Percentiles rank a stretch among this genome's conserved stretches.
Evolutionary conservation across 53 echinoderm and acorn worm genomes (phyloP).

Genomic region (Patiria pectinifera): DNA sequence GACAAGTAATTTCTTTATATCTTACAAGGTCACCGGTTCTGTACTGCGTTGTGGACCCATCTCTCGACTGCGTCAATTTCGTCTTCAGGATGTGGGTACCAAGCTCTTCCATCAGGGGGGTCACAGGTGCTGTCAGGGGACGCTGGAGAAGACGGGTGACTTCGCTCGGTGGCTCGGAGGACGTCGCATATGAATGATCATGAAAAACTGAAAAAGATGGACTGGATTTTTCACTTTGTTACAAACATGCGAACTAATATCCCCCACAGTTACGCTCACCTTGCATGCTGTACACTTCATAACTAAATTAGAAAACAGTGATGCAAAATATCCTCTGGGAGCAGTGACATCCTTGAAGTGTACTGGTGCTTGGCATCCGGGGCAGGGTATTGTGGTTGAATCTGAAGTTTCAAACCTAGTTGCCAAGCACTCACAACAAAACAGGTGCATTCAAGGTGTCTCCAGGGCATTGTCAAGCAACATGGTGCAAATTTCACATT

Average conservation of each 20-base stretch:
- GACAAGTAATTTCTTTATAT: not conserved
- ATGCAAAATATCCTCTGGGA: not conserved
- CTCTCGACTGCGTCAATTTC: slow-evolving; percentile 55
- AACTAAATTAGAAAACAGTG: not conserved
- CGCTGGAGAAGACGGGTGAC: slow-evolving; percentile 18
- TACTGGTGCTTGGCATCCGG: not conserved
- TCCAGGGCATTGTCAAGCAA: slow-evolving; percentile 29
- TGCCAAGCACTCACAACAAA: slow-evolving; percentile 32
- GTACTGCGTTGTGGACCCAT: slow-evolving; percentile 10
- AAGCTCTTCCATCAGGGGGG: slow-evolving; percentile 54
- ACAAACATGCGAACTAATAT: not conserved
- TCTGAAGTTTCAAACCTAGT: not conserved
- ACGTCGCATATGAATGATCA: not conserved
- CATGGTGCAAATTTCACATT: slow-evolving; percentile 1
- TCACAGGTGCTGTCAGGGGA: slow-evolving; percentile 43
- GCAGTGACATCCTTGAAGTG: slow-evolving; percentile 3
- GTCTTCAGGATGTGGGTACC: slow-evolving; percentile 57
- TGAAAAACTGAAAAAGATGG: not conserved
- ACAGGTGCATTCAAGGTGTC: slow-evolving; percentile 21
- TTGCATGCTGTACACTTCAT: slow-evolving; percentile 40
- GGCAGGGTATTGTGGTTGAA: not conserved
- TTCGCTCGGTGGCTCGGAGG: slow-evolving; percentile 1
- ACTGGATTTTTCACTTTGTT: not conserved
- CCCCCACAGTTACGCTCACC: slow-evolving; percentile 2
- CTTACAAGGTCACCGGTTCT: slow-evolving; percentile 17